These are phyloP conservation scores for Eupleurogrammus muticus DNA, from an alignment of 2,797 vertebrate species.

Conservation along the genomic window DNA sequence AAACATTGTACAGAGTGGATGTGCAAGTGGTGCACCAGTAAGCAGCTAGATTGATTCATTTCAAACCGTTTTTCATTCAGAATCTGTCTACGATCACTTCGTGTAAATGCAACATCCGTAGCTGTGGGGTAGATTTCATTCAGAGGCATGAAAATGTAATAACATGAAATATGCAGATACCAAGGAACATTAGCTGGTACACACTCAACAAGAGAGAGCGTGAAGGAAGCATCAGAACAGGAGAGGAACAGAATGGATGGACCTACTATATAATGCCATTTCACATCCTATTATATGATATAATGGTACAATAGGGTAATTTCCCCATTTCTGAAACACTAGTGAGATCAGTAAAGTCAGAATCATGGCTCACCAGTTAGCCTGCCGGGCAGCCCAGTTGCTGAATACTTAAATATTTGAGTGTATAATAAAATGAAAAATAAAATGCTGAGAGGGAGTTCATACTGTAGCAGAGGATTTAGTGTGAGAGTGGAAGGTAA, in stretches of 20 bases:
- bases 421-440: not conserved
- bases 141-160: not conserved
- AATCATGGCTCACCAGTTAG: not conserved
- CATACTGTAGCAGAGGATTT: not conserved
- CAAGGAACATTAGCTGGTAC: not conserved
- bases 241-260: not conserved
- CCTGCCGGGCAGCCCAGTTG: not conserved
- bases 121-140: not conserved
- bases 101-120: not conserved
- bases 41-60: slow-evolving; percentile 16
- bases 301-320: not conserved
- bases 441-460: not conserved
- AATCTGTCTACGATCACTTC: not conserved
- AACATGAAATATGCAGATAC: not conserved
- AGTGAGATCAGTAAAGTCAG: not conserved
- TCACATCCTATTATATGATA: too few species aligned
- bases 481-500: not conserved
- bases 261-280: not conserved
- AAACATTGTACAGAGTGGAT: not conserved
- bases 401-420: not conserved
- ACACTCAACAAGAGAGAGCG: not conserved
- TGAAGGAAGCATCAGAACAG: not conserved
- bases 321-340: not conserved
- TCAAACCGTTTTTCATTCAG: not conserved
- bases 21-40: not conserved